phyloP scores from a whole-genome alignment of 1,140 invertebrate species.

The Ceratitis capitata region DNA sequence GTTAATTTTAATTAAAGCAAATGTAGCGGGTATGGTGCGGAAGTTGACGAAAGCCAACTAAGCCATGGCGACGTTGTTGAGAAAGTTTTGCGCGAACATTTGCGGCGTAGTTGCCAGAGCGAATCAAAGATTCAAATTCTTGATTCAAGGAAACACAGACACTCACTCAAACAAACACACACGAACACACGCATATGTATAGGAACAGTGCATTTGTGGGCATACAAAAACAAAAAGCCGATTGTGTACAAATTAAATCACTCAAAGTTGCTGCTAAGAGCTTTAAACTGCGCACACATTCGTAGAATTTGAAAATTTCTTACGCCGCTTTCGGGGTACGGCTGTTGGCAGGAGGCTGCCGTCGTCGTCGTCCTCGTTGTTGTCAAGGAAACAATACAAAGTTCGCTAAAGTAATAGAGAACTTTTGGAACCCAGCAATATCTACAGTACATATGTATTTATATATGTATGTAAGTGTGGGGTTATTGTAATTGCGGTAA shows the following conservation, averaged over 20 bases:
- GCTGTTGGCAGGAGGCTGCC: neutral
- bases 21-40: neutral
- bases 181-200: neutral
- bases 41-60: no score
- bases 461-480: no score
- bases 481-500: neutral
- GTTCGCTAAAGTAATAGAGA: constrained; percentile 8
- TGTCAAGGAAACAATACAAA: neutral
- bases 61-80: neutral
- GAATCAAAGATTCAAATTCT: constrained; percentile 21
- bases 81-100: neutral
- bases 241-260: constrained; percentile 3
- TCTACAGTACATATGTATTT: no score
- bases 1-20: neutral
- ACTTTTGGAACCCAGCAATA: neutral
- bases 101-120: neutral
- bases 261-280: neutral
- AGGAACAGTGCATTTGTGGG: neutral
- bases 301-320: neutral
- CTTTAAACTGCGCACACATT: neutral
- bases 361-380: no score
- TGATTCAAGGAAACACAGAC: neutral
- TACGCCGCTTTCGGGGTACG: neutral
- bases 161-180: neutral
- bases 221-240: neutral